Evolutionary conservation across 2,888 invertebrate species (phyloP), one percentile per base, ranked within the genome.

Genomic region (Pseudanteris insignis): DNA sequence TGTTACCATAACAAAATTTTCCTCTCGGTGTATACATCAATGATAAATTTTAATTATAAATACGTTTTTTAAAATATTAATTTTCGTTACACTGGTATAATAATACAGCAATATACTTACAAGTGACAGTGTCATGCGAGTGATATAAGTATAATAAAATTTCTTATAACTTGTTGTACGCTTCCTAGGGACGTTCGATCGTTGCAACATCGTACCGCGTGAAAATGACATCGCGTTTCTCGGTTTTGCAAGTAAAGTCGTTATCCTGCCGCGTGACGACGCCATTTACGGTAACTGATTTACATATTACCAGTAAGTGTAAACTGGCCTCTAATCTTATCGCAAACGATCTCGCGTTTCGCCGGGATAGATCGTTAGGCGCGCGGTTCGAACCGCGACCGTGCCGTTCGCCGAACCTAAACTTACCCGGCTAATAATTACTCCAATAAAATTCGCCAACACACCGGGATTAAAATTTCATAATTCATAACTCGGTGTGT

Each of bases 251-350:
- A 32, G 46, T 38, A 38, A 38, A 44, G 44, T 50, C 50, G 47
- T 55, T 55, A 55, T 44, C 59, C 59, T 2, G 59, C 51, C 34
- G 43, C 43, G 60, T 32, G 48, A 38, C 54, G 50, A 50, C 28
- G 44, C 54, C 54, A 48, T 54, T 61, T 61, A 50, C 46, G 46
- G 51, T 36, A 59, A 41, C 59, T 47, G 46, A 59, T 59, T 59
- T 51, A 41, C 59, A 51, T 51, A 51, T 59, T 59, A 43, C 46
- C 33, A 40, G 51, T 25, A 43, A 59, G 44, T 61, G 61, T 34
- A 50, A 61, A 61, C 55, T 61, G 48, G 29, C 48, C 54, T 32
- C 48, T 26, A 48, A 50, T 48, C 60, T 61, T 61, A 54, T 61
- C 60, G 43, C 36, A 26, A 29, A 44, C 44, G 29, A 48, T 54